Evolutionary conservation across 1,140 invertebrate species (phyloP), one percentile per base, ranked within the genome.

Genomic region (Hirudo medicinalis): DNA sequence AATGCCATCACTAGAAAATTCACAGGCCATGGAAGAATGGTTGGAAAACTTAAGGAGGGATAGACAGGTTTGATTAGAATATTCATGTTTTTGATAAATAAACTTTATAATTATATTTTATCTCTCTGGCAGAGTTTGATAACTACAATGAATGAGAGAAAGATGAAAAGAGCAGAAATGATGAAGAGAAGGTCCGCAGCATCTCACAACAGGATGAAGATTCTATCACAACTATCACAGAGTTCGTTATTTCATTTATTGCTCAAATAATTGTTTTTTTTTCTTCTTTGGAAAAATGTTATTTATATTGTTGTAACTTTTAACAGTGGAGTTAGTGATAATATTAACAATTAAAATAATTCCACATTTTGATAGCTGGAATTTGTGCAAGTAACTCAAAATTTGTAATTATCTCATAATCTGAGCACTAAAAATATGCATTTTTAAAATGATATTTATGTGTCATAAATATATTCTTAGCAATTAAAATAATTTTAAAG

Each of bases 161-260:
- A 88, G 73, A 90, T 91, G 79, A 85, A 89, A 25, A 88, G 90
- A 72, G 86, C 89, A 77, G 91, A 94, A 76, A 91, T 93, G 88
- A 89, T 90, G 15, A 90, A 89, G 78, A 84, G 92, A 43, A 85
- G 91, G 78, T 94, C 91, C 63, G 89, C 88, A 49, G 92, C 92
- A 0, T 91, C 91, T 0, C 91, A 94, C 77, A 91, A 94, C 80
- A 85, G 92, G 75, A 95, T 96, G 92, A 85, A 91, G 74, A 89
- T 94, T 76, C 92, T 95, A 72, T 92, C 90, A 68, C 89, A 92
- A 74, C 84, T 94, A 25, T 91, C 91, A 27, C 85, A 86, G 57
- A 76, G 81, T 78, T 49, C 11, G 43, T 49, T 49, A 0, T 36
- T 36, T 36, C 32, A 36, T 36, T 36, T 36, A 36, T 36, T 6